Base-by-base conservation (phyloP, 2,797 vertebrate species). In the Sphenopsis melanotis region DNA sequence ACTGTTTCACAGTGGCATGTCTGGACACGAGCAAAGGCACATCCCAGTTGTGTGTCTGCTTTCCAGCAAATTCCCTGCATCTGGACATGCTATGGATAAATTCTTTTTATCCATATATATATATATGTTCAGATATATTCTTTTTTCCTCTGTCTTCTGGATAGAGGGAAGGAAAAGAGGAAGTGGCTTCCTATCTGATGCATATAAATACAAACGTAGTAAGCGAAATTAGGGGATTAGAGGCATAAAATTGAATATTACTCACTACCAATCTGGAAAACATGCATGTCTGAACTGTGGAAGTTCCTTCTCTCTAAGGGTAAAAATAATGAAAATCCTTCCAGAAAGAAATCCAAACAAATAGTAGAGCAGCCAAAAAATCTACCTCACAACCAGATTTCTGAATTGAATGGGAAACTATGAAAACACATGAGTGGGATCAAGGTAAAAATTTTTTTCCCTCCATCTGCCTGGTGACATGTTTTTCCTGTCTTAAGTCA, bases 1-100 rank as follows among this genome's bases (percentile, higher is more conserved):
- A 3, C 44, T 77, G 12, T 66, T 60, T 23, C 56, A 55, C 1
- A 0, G 37, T 47, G 36, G 6, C 29, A 4, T 0, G 0, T 41
- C 39, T 34, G 57, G 19, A 26, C 15, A 4, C 4, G 27, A 42
- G 18, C 27, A 24, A 49, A 69, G 36, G 64, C 30, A 10, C 2
- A 5, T 36, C 12, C 12, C 2, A 3, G 10, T 8, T 29, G 8
- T 50, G 12, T 63, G 27, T 30, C 36, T 69, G 57, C 53, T 83
- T 81, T 71, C 37, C 20, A 21, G 27, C n/a, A 30, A 14, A 32
- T 26, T 16, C 11, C 1, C 23, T 34, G 9, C 29, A 34, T 42
- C 37, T 69, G 71, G 30, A 22, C 37, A 2, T 70, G 5, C 7
- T 23, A 0, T 2, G 14, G 52, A 12, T 55, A 30, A 65, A 55